Conservation (phyloP, 1,140 invertebrate genomes). For the Notospermus geniculatus region DNA sequence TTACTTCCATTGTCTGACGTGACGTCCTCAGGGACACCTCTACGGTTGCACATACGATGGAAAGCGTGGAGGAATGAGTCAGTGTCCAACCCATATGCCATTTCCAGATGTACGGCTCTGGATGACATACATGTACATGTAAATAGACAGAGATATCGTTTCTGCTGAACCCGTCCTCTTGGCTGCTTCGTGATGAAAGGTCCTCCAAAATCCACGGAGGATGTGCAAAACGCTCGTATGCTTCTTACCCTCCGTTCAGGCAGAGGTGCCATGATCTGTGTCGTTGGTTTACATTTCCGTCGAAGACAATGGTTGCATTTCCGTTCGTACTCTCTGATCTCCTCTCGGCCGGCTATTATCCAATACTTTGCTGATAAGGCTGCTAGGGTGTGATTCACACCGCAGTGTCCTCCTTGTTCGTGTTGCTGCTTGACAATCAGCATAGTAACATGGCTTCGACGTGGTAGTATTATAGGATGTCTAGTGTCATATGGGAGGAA, state of each 20-base stretch:
- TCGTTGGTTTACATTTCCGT: too few species aligned
- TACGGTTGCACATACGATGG: background rate
- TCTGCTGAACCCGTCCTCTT: constrained; percentile 8
- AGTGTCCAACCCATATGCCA: constrained; percentile 11
- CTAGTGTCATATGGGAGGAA: constrained; percentile 13
- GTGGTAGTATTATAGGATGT: constrained; percentile 20
- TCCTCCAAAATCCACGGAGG: constrained; percentile 16
- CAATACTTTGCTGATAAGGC: too few species aligned
- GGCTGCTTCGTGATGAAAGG: constrained; percentile 18
- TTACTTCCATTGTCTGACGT: constrained; percentile 21
- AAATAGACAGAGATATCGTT: constrained; percentile 21
- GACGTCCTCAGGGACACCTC: constrained; percentile 13
- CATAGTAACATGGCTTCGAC: constrained; percentile 10
- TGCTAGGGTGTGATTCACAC: too few species aligned
- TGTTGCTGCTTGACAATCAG: constrained; percentile 21
- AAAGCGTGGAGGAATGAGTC: constrained; percentile 14
- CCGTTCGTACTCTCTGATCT: too few species aligned
- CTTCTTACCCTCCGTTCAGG: too few species aligned
- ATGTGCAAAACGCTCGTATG: background rate
- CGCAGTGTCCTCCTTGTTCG: constrained; percentile 16
- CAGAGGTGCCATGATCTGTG: background rate
- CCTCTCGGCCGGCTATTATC: too few species aligned
- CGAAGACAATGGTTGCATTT: too few species aligned
- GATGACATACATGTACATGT: constrained; percentile 17
- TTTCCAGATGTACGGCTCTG: constrained; percentile 21